Percentiles rank a stretch among this genome's conserved stretches.
Conservation (phyloP, 92 coral and sea anemone genomes). For the Heteractis magnifica region DNA sequence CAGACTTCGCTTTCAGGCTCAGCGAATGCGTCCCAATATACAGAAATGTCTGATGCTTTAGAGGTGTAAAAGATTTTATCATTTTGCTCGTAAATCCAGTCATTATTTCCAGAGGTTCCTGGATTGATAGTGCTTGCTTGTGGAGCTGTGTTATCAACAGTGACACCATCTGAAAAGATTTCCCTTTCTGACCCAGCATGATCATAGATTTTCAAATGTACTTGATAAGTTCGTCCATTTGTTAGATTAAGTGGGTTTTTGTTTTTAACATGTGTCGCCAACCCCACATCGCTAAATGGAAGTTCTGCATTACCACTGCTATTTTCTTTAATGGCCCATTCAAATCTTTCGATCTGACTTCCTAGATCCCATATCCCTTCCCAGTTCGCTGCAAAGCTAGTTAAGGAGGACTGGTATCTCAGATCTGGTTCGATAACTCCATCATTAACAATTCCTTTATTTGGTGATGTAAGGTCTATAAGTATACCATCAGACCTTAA, state of each 20-base stretch:
- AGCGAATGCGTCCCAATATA: slow-evolving; percentile 69
- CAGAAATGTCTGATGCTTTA: slow-evolving; percentile 48
- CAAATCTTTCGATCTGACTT: slow-evolving; percentile 25
- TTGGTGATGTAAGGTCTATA: slow-evolving; percentile 72
- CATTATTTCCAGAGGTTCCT: slow-evolving; percentile 45
- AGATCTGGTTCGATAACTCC: slow-evolving; percentile 77
- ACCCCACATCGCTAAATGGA: slow-evolving; percentile 65
- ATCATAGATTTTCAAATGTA: slow-evolving; percentile 62
- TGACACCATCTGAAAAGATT: slow-evolving; percentile 81
- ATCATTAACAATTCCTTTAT: slow-evolving; percentile 34
- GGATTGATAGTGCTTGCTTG: slow-evolving; percentile 56
- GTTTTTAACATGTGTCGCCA: slow-evolving; percentile 79
- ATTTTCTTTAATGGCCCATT: slow-evolving; percentile 84
- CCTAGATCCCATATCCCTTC: slow-evolving; percentile 94
- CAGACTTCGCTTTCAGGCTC: slow-evolving; percentile 72
- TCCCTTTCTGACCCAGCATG: slow-evolving; percentile 73
- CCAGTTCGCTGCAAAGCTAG: slow-evolving; percentile 86
- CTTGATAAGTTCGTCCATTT: slow-evolving; percentile 42
- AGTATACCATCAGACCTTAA: slow-evolving; percentile 87
- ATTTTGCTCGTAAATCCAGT: slow-evolving; percentile 56
- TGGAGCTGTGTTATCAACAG: slow-evolving; percentile 79
- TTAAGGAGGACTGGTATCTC: neutral
- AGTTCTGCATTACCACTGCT: slow-evolving; percentile 38
- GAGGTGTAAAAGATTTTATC: slow-evolving; percentile 66
- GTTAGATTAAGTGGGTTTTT: slow-evolving; percentile 39